Conservation (phyloP, 2,113 vertebrate species). For the Coptodon bakossiorum region DNA sequence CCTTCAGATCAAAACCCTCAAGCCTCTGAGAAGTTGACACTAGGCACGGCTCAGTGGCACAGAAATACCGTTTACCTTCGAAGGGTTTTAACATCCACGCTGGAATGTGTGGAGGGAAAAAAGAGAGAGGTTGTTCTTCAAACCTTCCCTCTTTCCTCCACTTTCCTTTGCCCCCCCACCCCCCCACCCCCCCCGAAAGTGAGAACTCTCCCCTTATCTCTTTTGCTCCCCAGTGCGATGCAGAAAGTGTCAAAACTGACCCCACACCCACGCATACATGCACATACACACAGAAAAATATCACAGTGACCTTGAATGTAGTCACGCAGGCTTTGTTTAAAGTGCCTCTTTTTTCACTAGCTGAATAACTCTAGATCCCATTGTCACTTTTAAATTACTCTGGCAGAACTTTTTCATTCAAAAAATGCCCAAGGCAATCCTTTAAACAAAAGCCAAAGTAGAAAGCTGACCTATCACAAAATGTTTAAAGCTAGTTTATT, state of each 20-base stretch:
- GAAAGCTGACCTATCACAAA: slow-evolving; percentile 8
- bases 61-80: slow-evolving; percentile 50
- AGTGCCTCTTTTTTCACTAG: slow-evolving; percentile 11
- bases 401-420: slow-evolving; percentile 34
- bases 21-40: slow-evolving; percentile 27
- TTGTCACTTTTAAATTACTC: slow-evolving; percentile 48
- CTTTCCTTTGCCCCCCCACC: background rate
- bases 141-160: background rate
- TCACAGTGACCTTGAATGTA: slow-evolving; percentile 38
- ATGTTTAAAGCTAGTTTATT: slow-evolving; percentile 15
- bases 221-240: slow-evolving; percentile 23
- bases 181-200: background rate
- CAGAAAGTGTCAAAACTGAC: slow-evolving; percentile 32
- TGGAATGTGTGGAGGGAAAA: slow-evolving; percentile 11
- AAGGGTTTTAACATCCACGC: slow-evolving; percentile 39
- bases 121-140: slow-evolving; percentile 14
- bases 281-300: background rate
- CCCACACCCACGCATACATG: slow-evolving; percentile 10
- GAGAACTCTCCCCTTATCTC: slow-evolving; percentile 11
- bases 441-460: slow-evolving; percentile 42
- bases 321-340: slow-evolving; percentile 9
- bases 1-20: slow-evolving; percentile 44
- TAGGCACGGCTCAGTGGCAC: slow-evolving; percentile 25
- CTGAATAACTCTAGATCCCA: slow-evolving; percentile 25
- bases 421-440: slow-evolving; percentile 6